Evolutionary conservation across 2,888 invertebrate genomes (phyloP).

Genomic region (Drosophila nr. perissopoda): DNA sequence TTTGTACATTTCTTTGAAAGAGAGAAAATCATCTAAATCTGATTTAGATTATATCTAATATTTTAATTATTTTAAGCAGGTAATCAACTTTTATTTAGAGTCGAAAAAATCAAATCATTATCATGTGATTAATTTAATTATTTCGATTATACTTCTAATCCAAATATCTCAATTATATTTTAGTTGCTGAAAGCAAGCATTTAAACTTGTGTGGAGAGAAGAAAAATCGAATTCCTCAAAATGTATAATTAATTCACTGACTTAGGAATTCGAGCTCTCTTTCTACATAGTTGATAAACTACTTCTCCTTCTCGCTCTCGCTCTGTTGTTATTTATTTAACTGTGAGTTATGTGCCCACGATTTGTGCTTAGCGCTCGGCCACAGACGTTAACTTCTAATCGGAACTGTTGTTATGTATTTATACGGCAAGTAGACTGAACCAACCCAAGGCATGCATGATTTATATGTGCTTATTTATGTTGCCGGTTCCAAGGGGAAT

Average conservation of each 20-base stretch:
- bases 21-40: neutral
- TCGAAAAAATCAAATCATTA: too few species aligned
- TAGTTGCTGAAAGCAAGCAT: neutral
- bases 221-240: neutral
- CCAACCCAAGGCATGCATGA: conserved; percentile 60
- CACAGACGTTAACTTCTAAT: conserved; percentile 64
- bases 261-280: neutral
- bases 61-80: too few species aligned
- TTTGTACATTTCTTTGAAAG: too few species aligned
- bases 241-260: neutral
- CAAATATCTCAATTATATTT: neutral
- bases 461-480: conserved; percentile 72
- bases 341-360: conserved; percentile 42
- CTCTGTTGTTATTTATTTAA: neutral
- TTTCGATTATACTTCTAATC: neutral
- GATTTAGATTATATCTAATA: neutral
- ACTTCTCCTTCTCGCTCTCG: neutral
- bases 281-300: neutral
- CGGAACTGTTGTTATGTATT: conserved; percentile 51
- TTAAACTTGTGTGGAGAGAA: neutral
- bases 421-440: conserved; percentile 15
- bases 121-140: neutral
- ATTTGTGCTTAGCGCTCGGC: conserved; percentile 25
- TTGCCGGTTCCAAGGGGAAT: conserved; percentile 42
- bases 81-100: too few species aligned